Evolutionary conservation across 2,113 vertebrate species (phyloP).

Genomic region (Sprattus sprattus): DNA sequence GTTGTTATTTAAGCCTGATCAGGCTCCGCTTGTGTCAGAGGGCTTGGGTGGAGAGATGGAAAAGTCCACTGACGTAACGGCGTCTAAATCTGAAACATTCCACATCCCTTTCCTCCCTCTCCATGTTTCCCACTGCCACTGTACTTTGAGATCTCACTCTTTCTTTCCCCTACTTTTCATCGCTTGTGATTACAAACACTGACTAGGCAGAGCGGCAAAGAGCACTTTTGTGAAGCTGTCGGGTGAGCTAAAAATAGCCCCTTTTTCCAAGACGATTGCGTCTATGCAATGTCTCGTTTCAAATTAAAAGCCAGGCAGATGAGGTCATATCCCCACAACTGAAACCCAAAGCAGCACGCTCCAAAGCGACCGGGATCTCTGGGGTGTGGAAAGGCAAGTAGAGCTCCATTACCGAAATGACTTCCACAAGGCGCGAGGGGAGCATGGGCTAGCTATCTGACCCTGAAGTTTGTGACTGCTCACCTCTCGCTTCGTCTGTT

Average conservation of each 20-base stretch:
- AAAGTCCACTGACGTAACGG: constrained; percentile 69
- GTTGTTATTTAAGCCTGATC: constrained; percentile 16
- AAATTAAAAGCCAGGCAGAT: constrained; percentile 52
- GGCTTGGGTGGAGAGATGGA: constrained; percentile 59
- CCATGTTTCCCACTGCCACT: constrained; percentile 34
- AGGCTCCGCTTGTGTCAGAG: constrained; percentile 36
- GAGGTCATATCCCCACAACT: constrained; percentile 51
- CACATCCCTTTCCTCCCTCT: constrained; percentile 56
- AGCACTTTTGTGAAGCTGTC: constrained; percentile 45
- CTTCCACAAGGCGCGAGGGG: constrained; percentile 43
- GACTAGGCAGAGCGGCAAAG: constrained; percentile 46
- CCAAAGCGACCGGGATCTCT: constrained; percentile 50
- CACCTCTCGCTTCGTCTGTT: constrained; percentile 57
- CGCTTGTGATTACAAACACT: constrained; percentile 52
- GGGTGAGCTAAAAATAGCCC: constrained; percentile 36
- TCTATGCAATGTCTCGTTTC: constrained; percentile 45
- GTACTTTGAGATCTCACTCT: constrained; percentile 41
- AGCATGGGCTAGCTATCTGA: constrained; percentile 47
- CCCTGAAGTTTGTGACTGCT: constrained; percentile 63
- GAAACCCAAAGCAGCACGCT: constrained; percentile 48
- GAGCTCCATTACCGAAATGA: constrained; percentile 33
- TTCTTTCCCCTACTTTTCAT: constrained; percentile 47
- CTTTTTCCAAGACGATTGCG: constrained; percentile 30
- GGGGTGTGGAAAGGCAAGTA: constrained; percentile 48
- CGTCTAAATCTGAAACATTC: constrained; percentile 51